Evolutionary conservation across 2,113 vertebrate genomes (phyloP).

Genomic region (Gila orcuttii): DNA sequence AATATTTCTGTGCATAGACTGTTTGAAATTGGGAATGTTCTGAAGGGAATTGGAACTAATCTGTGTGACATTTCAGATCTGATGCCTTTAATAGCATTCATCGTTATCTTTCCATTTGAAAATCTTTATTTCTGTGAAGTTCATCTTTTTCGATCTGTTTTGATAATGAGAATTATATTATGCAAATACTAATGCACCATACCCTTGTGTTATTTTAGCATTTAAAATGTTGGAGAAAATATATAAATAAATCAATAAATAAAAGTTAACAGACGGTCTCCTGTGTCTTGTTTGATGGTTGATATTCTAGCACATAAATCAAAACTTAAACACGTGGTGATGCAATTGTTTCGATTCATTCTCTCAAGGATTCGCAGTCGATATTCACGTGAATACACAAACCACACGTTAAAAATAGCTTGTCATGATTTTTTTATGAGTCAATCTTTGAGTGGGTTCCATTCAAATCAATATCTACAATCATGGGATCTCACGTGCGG

Average conservation of each 20-base stretch:
- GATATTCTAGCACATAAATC: not conserved
- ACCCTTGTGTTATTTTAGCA: conserved; percentile 37
- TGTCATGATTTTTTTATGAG: not conserved
- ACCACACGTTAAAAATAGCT: conserved; percentile 9
- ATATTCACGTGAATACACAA: not conserved
- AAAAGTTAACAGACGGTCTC: not conserved
- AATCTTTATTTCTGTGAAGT: conserved; percentile 43
- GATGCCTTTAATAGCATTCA: conserved; percentile 42
- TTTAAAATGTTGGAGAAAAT: conserved; percentile 8
- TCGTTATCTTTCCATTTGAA: conserved; percentile 35
- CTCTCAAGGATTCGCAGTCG: not conserved
- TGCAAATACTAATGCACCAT: conserved; percentile 54
- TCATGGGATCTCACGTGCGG: not conserved
- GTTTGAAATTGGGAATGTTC: conserved; percentile 5
- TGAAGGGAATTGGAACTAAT: conserved; percentile 35
- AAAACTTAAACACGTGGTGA: not conserved
- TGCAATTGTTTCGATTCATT: not conserved
- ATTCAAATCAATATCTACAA: conserved; percentile 12
- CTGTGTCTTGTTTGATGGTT: conserved; percentile 21
- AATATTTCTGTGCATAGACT: not conserved
- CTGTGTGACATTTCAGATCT: conserved; percentile 25
- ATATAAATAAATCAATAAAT: conserved; percentile 45
- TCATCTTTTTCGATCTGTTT: conserved; percentile 32
- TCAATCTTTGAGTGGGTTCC: conserved; percentile 9
- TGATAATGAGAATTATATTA: conserved; percentile 36